Percentiles rank a stretch among this genome's conserved stretches.
phyloP scores from a whole-genome alignment of 1,140 invertebrate species.

The Scaptomyza pallida region DNA sequence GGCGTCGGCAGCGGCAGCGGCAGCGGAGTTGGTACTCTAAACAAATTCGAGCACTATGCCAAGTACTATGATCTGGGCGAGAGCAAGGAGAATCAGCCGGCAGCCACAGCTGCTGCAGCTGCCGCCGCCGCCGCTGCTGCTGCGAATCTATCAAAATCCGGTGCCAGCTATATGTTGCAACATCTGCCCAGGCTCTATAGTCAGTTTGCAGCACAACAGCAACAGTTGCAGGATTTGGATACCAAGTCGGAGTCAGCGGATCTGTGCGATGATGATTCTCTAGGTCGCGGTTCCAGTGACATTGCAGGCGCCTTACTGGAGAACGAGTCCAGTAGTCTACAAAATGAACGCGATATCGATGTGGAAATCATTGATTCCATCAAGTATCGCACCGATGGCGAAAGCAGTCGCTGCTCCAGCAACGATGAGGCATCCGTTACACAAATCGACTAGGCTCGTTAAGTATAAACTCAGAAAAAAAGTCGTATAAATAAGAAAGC shows the following conservation, averaged over 20 bases:
- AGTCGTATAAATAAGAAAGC: too few relatives aligned
- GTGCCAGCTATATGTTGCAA: constrained; percentile 85
- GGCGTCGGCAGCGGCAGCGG: too few relatives aligned
- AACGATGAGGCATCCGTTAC: constrained; percentile 80
- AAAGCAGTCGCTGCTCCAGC: constrained; percentile 78
- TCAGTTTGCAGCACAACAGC: constrained; percentile 79
- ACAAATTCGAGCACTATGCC: constrained; percentile 81
- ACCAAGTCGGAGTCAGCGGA: constrained; percentile 78
- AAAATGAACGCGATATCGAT: constrained; percentile 76
- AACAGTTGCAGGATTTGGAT: constrained; percentile 33
- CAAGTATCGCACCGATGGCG: constrained; percentile 77
- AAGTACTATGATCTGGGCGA: constrained; percentile 81
- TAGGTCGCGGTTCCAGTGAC: constrained; percentile 65
- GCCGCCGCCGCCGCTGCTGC: constrained; percentile 63
- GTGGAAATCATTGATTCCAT: constrained; percentile 83
- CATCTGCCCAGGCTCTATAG: constrained; percentile 85
- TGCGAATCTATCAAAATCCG: constrained; percentile 74
- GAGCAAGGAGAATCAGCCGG: constrained; percentile 79
- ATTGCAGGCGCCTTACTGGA: constrained; percentile 28
- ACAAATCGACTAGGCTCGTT: constrained; percentile 77
- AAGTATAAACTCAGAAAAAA: too few relatives aligned
- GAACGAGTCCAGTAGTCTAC: constrained; percentile 37
- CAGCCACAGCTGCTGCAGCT: constrained; percentile 57
- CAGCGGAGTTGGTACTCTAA: constrained; percentile 34
- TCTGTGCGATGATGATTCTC: constrained; percentile 72